Evolutionary conservation across 2,888 invertebrate genomes (phyloP), one percentile per base, ranked within the genome.

Genomic region (Melitaea athalia): DNA sequence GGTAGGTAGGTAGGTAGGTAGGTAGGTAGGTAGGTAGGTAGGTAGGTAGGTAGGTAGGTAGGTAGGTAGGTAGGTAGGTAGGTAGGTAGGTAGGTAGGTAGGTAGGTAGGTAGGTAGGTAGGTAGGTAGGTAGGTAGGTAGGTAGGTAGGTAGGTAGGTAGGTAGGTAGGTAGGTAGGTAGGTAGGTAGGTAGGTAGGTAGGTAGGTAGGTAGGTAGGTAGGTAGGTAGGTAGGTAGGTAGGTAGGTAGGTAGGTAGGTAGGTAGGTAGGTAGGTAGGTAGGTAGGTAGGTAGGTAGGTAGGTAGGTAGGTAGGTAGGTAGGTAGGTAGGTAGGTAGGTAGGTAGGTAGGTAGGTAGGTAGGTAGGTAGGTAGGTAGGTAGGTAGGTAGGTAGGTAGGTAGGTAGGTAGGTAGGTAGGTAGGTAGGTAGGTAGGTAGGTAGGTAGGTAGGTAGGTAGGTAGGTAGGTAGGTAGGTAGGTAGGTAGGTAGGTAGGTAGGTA

Each of bases 1-100:
- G 47, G 47, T 47, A 47, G 47, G 47, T 47, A 47, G 47, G 47
- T 47, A 47, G 47, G 47, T 47, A 47, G 47, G 47, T 47, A 47
- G 47, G 47, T 47, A 47, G 47, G 47, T 47, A 47, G 47, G 47
- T 47, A 47, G 47, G 47, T 47, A 47, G 47, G 47, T 47, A 47
- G 47, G 47, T 47, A 47, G 47, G 47, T 47, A 47, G 47, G 47
- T 47, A 47, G 47, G 47, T 47, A 47, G 47, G 47, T 47, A 47
- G 47, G 47, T 47, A 47, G 47, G 47, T 47, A 47, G 47, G 47
- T 47, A 47, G 47, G 47, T 47, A 47, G 47, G 47, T 47, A 47
- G 47, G 47, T 47, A 47, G 47, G 47, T 47, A 47, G 47, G 47
- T 47, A 47, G 47, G 47, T 47, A 47, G 47, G 47, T 47, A 47